phyloP scores from a whole-genome alignment of 1,140 invertebrate genomes.

The Diprion similis region DNA sequence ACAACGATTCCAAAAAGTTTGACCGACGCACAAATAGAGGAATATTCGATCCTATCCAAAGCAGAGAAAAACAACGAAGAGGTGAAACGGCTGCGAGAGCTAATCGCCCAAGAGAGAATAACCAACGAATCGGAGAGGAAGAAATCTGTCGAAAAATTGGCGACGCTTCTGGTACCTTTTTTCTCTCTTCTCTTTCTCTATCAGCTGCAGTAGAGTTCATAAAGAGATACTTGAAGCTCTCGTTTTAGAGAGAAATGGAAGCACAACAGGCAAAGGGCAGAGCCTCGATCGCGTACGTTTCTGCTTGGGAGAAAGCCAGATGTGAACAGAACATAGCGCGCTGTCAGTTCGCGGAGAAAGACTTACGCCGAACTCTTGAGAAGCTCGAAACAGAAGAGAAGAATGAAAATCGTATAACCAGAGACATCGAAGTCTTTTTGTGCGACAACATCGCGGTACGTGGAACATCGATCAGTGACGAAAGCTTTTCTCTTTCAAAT shows the following conservation, averaged over 20 bases:
- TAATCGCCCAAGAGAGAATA: neutral
- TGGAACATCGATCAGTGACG: conserved; percentile 22
- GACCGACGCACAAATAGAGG: neutral
- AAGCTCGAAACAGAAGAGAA: conserved; percentile 38
- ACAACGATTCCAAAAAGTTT: neutral
- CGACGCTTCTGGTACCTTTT: neutral
- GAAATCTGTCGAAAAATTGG: neutral
- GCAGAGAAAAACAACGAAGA: neutral
- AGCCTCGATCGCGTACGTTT: conserved; percentile 45
- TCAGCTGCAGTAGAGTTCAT: too few species aligned
- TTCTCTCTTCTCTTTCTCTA: too few species aligned
- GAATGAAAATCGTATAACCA: conserved; percentile 42
- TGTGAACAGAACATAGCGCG: conserved; percentile 43
- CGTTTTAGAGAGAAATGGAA: conserved; percentile 43
- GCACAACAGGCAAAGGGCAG: conserved; percentile 40
- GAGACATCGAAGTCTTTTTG: conserved; percentile 43
- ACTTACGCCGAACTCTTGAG: conserved; percentile 36
- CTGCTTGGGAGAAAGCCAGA: conserved; percentile 46
- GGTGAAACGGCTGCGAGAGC: neutral
- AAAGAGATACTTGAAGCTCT: too few species aligned
- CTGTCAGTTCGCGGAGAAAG: conserved; percentile 36
- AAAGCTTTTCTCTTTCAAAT: too few species aligned
- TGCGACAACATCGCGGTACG: conserved; percentile 43
- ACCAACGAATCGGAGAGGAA: neutral
- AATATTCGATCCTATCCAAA: neutral